Conservation (phyloP, 2,113 vertebrate genomes). For the Cyprinodon brontotheroides region DNA sequence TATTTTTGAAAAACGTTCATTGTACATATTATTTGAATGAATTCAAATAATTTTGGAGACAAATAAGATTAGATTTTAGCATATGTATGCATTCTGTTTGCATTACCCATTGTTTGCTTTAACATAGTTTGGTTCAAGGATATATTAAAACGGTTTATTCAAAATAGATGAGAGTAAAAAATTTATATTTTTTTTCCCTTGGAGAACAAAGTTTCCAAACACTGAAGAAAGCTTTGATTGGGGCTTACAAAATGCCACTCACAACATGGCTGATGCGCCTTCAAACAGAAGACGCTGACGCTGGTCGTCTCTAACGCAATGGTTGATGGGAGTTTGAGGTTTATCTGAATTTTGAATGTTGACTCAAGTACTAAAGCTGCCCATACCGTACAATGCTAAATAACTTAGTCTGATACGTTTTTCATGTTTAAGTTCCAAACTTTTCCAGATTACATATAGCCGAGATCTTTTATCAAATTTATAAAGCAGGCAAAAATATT, state of each 20-base stretch:
- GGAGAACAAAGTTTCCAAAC: background rate
- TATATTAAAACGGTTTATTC: background rate
- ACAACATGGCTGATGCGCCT: background rate
- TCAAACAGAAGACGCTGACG: background rate
- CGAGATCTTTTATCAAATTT: background rate
- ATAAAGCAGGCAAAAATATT: background rate
- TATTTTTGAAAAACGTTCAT: no score
- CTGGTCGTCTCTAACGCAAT: constrained; percentile 24
- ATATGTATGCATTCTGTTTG: background rate
- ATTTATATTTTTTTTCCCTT: background rate
- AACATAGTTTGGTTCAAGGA: background rate
- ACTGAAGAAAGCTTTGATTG: no score
- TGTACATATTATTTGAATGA: no score
- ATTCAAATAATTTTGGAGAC: no score
- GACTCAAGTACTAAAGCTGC: background rate
- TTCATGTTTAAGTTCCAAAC: background rate
- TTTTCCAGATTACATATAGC: background rate
- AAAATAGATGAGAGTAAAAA: no score
- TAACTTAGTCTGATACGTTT: background rate
- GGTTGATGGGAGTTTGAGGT: constrained; percentile 59
- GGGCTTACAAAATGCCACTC: background rate
- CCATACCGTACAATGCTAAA: background rate
- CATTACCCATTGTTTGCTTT: no score
- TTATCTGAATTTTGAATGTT: background rate
- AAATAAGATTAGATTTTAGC: background rate